Evolutionary conservation across 2,113 vertebrate species (phyloP), one percentile per base, ranked within the genome.

Genomic region (Xenus cinereus): DNA sequence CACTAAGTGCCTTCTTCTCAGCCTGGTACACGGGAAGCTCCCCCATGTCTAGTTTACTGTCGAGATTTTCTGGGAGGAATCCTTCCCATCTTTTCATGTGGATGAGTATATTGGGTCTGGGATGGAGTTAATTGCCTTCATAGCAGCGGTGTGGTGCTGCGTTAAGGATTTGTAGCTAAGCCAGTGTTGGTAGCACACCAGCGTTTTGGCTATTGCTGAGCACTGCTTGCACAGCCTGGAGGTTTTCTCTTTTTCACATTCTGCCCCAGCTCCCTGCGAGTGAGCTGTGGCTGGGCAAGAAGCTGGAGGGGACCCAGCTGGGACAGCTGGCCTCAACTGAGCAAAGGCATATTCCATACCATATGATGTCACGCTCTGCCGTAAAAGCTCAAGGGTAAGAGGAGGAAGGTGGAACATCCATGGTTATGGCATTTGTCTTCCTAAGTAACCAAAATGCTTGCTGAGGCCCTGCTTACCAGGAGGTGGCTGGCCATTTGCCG

Each of bases 361-460:
- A 5, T 67, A 33, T 32, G 56, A 75, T 41, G 19, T 13, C 6
- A 2, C 51, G 9, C 32, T 73, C 18, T 88, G 53, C 33, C 35
- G 18, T 56, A 64, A 79, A 73, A 83, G 6, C 26, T 51, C 26
- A 56, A 32, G 33, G 51, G 75, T 74, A 48, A n/a, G 53, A 67
- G 19, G 14, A 76, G 17, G 21, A 75, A 75, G 19, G 13, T 41
- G 7, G 16, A 72, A 41, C 2, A 1, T 67, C 63, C 1, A 1
- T 63, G 17, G 28, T 23, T 67, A 22, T 21, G 23, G 7, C 14
- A 59, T 85, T 90, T 90, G 51, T 50, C 43, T 72, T 87, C 53
- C 17, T 79, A 64, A 46, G 10, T 78, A 57, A 71, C 32, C 1
- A 0, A 13, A 76, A 35, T 1, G 0, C 6, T 19, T 32, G 28